These are phyloP conservation scores for Thecocarcelia acutangulata DNA, from an alignment of 2,888 invertebrate genomes.

Conservation along the genomic window DNA sequence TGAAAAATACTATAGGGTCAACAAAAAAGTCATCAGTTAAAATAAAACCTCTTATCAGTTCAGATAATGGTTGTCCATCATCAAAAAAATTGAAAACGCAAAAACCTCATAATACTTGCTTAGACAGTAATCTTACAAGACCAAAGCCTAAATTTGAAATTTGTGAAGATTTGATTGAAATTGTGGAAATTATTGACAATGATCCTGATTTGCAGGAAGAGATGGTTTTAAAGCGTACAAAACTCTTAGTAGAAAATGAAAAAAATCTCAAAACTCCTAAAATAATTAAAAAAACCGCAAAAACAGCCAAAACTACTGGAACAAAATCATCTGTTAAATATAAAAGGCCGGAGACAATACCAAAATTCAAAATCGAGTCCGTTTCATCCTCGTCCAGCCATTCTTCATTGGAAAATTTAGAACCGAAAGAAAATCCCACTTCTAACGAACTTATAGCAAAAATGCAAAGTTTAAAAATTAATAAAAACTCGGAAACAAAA, in stretches of 20 bases:
- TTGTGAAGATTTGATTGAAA: slow-evolving; percentile 52
- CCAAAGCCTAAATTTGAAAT: slow-evolving; percentile 55
- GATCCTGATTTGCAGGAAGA: not conserved
- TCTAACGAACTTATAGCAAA: slow-evolving; percentile 28
- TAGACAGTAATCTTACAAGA: slow-evolving; percentile 25
- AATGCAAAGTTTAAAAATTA: slow-evolving; percentile 48
- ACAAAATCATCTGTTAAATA: slow-evolving; percentile 21
- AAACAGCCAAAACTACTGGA: slow-evolving; percentile 17
- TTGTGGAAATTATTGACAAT: slow-evolving; percentile 11
- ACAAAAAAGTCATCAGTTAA: slow-evolving; percentile 9
- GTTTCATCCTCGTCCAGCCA: slow-evolving; percentile 55
- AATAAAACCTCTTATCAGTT: not conserved
- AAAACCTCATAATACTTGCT: slow-evolving; percentile 44
- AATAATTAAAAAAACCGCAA: slow-evolving; percentile 17
- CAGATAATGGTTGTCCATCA: slow-evolving; percentile 11
- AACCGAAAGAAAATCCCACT: slow-evolving; percentile 32
- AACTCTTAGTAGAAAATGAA: not conserved
- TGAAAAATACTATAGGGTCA: slow-evolving; percentile 2
- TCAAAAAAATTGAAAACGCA: slow-evolving; percentile 30
- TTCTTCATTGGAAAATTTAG: slow-evolving; percentile 10
- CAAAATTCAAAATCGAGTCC: slow-evolving; percentile 71
- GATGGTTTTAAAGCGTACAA: slow-evolving; percentile 3
- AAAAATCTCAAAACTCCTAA: slow-evolving; percentile 47
- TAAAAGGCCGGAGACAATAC: slow-evolving; percentile 66
- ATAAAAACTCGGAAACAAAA: slow-evolving; percentile 1